Base-by-base conservation (phyloP, 2,797 vertebrate genomes). In the Semotilus atromaculatus region DNA sequence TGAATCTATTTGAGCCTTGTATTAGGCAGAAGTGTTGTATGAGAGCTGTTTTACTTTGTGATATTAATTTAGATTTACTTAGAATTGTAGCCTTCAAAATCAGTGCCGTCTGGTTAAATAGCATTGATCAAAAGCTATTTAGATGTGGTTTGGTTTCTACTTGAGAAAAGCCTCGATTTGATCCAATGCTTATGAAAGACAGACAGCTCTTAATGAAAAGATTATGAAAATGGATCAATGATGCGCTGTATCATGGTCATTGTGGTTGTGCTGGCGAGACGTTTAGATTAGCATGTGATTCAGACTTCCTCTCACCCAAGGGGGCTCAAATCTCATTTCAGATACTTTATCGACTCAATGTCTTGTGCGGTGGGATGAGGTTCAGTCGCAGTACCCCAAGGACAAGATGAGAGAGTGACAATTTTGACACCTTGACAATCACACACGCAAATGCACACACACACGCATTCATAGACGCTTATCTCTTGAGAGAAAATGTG, bases 261-360 rank as follows among this genome's bases (percentile, higher is more conserved):
- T 23, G 68, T 58, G 75, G 76, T 80, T 86, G 58, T 74, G 71
- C 9, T 72, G 36, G 55, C 38, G 26, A 51, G 70, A 66, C 34
- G 16, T 45, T 84, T 70, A 60, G 80, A 82, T 83, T 80, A 62
- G 58, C 53, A 85, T 85, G 82, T 84, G 62, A 82, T 86, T 80
- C 86, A 85, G 86, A 90, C 85, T 76, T 80, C 23, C 51, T 87
- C 16, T 88, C n/a, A 11, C 90, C 88, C 87, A 89, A 85, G 80
- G 84, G 90, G 88, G 75, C 45, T 71, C 78, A 91, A 92, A 93
- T 93, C 88, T 86, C 89, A 90, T 93, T 91, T 90, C 89, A 86
- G 87, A 88, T 86, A 86, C 88, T 85, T 83, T 89, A 90, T 76
- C 87, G 85, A 78, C 86, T 86, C 36, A 83, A 83, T 91, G 90